These are phyloP conservation scores for Chelmon rostratus DNA, from an alignment of 2,797 vertebrate species.

Conservation along the genomic window DNA sequence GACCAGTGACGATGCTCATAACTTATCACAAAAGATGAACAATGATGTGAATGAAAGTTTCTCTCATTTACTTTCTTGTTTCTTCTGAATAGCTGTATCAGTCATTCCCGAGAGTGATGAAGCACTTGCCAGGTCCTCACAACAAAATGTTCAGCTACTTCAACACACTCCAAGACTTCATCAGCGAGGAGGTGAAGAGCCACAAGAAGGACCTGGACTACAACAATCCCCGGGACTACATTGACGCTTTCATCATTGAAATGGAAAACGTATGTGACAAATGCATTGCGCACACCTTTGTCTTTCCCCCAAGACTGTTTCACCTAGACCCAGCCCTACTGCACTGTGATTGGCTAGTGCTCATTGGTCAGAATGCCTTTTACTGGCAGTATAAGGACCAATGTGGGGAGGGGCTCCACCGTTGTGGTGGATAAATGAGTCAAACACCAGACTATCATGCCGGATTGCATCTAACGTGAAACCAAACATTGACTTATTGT, in stretches of 20 bases:
- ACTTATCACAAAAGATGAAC: background rate
- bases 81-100: slow-evolving; percentile 68
- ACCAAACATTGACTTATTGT: too few species aligned
- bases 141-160: slow-evolving; percentile 69
- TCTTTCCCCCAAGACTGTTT: too few species aligned
- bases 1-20: background rate
- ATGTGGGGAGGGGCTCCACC: too few species aligned
- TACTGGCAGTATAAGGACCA: too few species aligned
- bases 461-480: too few species aligned
- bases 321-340: too few species aligned
- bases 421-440: too few species aligned
- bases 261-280: slow-evolving; percentile 86
- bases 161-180: slow-evolving; percentile 67
- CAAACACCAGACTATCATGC: too few species aligned
- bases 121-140: slow-evolving; percentile 78
- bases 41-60: background rate
- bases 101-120: slow-evolving; percentile 77
- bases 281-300: too few species aligned
- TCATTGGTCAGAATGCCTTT: too few species aligned
- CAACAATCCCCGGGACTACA: slow-evolving; percentile 78
- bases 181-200: slow-evolving; percentile 67
- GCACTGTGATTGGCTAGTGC: too few species aligned
- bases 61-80: background rate
- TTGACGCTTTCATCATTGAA: slow-evolving; percentile 86
- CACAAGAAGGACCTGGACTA: slow-evolving; percentile 84